Percentiles rank a stretch among this genome's conserved stretches.
Evolutionary conservation across 1,140 invertebrate species (phyloP).

Genomic region (Bombus superbus): DNA sequence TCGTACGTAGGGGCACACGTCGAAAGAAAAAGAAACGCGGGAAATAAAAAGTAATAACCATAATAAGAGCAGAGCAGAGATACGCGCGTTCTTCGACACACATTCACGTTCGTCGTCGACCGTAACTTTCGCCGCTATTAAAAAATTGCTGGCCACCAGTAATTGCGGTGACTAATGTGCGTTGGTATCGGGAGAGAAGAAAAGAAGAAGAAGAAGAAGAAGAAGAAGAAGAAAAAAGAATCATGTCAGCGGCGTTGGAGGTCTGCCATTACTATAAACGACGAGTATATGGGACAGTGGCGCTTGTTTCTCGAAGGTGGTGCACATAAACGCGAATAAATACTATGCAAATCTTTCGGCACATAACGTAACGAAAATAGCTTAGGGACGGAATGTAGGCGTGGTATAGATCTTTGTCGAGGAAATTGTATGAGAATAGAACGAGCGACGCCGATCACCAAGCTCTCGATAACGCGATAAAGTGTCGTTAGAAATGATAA

Average conservation of each 20-base stretch:
- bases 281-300: conserved; percentile 15
- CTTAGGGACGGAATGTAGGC: conserved; percentile 59
- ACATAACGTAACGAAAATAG: conserved; percentile 63
- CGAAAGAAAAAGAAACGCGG: not conserved
- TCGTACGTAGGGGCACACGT: not conserved
- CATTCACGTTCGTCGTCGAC: not conserved
- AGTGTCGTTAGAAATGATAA: conserved; percentile 70
- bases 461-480: conserved; percentile 61
- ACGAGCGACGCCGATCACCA: not conserved
- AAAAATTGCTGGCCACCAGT: conserved; percentile 33
- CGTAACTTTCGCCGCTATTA: conserved; percentile 51
- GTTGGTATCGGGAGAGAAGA: not conserved
- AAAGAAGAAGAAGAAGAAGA: not conserved
- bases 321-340: conserved; percentile 28
- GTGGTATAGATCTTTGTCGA: conserved; percentile 36
- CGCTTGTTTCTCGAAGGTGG: conserved; percentile 12
- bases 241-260: conserved; percentile 17
- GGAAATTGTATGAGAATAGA: conserved; percentile 5
- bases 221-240: not conserved
- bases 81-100: not conserved
- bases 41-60: conserved; percentile 35
- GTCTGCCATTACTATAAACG: conserved; percentile 42
- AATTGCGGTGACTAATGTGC: conserved; percentile 44
- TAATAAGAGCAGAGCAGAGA: conserved; percentile 23
- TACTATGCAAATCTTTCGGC: conserved; percentile 67